phyloP scores from a whole-genome alignment of 1,140 invertebrate species.

The Calycopis cecrops region DNA sequence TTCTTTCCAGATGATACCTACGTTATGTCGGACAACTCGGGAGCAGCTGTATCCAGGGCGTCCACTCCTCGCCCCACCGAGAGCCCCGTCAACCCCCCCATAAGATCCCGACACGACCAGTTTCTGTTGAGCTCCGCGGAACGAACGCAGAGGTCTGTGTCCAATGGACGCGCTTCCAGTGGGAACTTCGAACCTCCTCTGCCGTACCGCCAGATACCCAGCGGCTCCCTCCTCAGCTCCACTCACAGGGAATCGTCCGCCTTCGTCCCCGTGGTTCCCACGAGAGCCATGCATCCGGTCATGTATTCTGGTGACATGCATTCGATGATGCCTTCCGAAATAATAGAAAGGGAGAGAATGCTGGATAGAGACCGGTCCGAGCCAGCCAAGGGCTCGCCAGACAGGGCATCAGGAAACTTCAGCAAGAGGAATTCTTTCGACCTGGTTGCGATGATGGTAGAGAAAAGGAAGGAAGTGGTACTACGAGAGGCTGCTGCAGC shows the following conservation, averaged over 20 bases:
- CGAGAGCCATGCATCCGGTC: constrained; percentile 79
- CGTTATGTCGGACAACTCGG: constrained; percentile 65
- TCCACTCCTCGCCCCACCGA: constrained; percentile 61
- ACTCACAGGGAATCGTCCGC: constrained; percentile 86
- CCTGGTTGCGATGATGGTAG: constrained; percentile 90
- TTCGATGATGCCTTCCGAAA: constrained; percentile 69
- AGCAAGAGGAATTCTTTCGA: constrained; percentile 80
- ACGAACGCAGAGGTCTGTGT: constrained; percentile 59
- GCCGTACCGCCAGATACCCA: constrained; percentile 79
- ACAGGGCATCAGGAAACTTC: constrained; percentile 66
- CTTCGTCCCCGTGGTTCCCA: constrained; percentile 89
- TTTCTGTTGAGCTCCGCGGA: constrained; percentile 73
- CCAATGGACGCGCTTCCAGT: constrained; percentile 72
- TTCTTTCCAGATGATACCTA: constrained; percentile 52
- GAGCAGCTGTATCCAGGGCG: constrained; percentile 56
- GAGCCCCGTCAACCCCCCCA: constrained; percentile 47
- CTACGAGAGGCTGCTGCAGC: constrained; percentile 80
- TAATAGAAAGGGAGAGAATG: constrained; percentile 75
- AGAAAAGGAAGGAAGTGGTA: constrained; percentile 87
- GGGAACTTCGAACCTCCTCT: constrained; percentile 79
- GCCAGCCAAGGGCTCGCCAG: constrained; percentile 65
- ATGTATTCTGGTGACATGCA: constrained; percentile 82
- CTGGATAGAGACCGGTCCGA: constrained; percentile 70
- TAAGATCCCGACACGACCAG: constrained; percentile 75
- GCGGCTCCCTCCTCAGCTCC: constrained; percentile 63